Conservation (phyloP, 2,888 invertebrate genomes). For the Mactromeris polynyma region DNA sequence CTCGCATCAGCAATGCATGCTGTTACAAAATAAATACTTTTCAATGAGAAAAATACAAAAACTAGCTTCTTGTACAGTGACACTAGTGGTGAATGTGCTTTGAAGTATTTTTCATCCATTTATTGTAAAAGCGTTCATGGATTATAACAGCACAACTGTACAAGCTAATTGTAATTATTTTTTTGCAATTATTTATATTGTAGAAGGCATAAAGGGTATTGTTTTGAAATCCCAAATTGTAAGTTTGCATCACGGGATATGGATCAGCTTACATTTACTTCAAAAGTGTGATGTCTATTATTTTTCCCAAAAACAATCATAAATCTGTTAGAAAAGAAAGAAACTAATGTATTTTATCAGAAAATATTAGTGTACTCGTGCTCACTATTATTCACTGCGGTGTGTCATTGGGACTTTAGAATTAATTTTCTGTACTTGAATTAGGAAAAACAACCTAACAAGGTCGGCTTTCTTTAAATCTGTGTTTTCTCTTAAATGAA, state of each 20-base stretch:
- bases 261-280: not conserved
- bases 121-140: not conserved
- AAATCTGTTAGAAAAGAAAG: not conserved
- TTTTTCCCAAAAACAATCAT: not conserved
- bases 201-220: not conserved
- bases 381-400: too few species aligned
- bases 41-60: not conserved
- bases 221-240: not conserved
- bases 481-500: too few species aligned
- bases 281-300: not conserved
- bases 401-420: too few species aligned
- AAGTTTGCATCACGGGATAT: not conserved
- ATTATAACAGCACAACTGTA: not conserved
- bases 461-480: too few species aligned
- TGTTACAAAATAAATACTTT: slow-evolving; percentile 91
- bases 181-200: not conserved
- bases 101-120: not conserved
- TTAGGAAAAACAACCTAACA: too few species aligned
- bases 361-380: too few species aligned
- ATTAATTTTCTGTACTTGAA: too few species aligned
- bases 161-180: not conserved
- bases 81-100: not conserved
- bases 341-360: not conserved
- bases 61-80: not conserved
- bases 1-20: slow-evolving; percentile 97